phyloP scores from a whole-genome alignment of 1,140 invertebrate species.

The Pseudomyrmex gracilis region DNA sequence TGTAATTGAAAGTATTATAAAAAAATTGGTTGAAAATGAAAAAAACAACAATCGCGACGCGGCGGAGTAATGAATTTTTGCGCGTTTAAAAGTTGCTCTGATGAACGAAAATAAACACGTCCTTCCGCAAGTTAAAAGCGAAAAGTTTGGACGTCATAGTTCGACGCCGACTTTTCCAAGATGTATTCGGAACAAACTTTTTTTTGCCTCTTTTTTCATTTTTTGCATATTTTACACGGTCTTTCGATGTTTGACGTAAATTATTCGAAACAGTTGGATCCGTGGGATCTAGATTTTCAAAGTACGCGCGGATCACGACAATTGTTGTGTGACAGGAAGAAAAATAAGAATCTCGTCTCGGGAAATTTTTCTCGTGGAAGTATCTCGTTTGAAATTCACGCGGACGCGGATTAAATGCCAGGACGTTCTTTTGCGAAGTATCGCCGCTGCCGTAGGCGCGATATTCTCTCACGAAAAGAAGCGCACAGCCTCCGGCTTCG shows the following conservation, averaged over 20 bases:
- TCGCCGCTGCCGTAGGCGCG: conserved; percentile 25
- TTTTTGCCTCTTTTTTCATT: not conserved
- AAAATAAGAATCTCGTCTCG: too few relatives aligned
- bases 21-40: not conserved
- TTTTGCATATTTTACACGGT: not conserved
- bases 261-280: too few relatives aligned
- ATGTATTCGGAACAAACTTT: not conserved
- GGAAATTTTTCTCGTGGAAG: not conserved
- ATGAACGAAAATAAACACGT: too few relatives aligned
- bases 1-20: too few relatives aligned
- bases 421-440: conserved; percentile 1
- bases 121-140: too few relatives aligned
- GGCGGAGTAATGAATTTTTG: not conserved
- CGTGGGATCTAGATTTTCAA: not conserved
- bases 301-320: not conserved
- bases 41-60: not conserved
- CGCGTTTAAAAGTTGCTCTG: not conserved
- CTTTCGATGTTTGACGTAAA: too few relatives aligned
- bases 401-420: not conserved
- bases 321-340: not conserved
- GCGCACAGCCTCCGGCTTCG: conserved; percentile 59
- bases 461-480: conserved; percentile 27
- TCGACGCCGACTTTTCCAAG: not conserved
- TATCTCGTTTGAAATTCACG: conserved; percentile 9
- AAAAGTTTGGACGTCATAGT: not conserved